These are phyloP conservation scores for Vulpes ferrilata DNA, from an alignment of 2,113 vertebrate species.

Conservation along the genomic window DNA sequence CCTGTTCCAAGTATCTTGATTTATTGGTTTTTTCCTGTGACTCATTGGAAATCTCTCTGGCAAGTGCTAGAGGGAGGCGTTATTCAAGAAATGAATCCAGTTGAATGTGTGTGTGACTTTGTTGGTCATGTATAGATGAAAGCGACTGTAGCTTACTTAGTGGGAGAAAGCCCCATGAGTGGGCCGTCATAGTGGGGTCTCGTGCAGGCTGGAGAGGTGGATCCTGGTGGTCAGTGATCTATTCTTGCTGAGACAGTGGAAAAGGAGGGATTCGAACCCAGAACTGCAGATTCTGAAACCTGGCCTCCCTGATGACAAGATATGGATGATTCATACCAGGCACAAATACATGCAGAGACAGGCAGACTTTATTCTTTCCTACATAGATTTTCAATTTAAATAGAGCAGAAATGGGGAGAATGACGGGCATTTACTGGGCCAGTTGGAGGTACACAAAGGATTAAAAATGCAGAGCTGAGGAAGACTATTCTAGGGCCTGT, in stretches of 20 bases:
- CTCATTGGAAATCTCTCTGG: conserved; percentile 46
- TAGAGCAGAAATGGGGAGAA: neutral
- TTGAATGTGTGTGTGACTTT: neutral
- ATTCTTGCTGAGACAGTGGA: conserved; percentile 47
- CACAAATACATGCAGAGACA: neutral
- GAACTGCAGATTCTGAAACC: neutral
- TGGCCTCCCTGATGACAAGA: neutral
- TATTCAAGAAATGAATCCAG: neutral
- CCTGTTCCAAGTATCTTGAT: neutral
- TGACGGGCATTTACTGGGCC: neutral
- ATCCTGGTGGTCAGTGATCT: conserved; percentile 38
- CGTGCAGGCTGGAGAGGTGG: conserved; percentile 52
- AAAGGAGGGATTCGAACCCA: neutral
- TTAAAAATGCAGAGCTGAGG: neutral
- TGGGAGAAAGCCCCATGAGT: neutral
- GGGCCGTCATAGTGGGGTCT: conserved; percentile 12
- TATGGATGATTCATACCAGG: neutral
- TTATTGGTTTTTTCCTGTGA: neutral
- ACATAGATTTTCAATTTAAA: neutral
- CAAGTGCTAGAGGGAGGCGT: neutral
- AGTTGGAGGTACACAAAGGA: neutral
- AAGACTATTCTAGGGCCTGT: neutral
- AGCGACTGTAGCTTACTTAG: conserved; percentile 13
- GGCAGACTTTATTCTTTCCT: neutral
- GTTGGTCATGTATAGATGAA: neutral